phyloP scores from a whole-genome alignment of 2,797 vertebrate genomes.

The Enteromius trimaculatus region DNA sequence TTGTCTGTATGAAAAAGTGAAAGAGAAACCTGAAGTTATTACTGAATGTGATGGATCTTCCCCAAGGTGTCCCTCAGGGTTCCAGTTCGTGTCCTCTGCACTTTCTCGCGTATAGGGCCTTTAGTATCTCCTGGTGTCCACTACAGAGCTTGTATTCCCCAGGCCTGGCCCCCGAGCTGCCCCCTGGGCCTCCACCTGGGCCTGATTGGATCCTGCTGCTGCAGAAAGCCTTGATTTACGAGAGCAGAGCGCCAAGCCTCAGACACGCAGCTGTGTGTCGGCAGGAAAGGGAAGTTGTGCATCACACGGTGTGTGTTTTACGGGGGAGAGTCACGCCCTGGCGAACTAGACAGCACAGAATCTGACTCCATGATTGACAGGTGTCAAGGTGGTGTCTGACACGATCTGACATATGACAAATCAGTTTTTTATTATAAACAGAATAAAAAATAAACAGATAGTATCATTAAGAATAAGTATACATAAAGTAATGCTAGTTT shows the following conservation, averaged over 20 bases:
- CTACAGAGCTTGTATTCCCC: slow-evolving; percentile 85
- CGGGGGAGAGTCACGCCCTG: slow-evolving; percentile 85
- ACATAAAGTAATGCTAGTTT: background rate
- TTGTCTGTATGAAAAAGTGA: slow-evolving; percentile 13
- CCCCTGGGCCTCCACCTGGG: slow-evolving; percentile 89
- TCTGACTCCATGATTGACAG: slow-evolving; percentile 84
- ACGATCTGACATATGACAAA: background rate
- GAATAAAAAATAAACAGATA: background rate
- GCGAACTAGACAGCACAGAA: slow-evolving; percentile 77
- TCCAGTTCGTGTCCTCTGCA: slow-evolving; percentile 42
- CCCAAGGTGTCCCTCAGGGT: slow-evolving; percentile 49
- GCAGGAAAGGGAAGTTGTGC: slow-evolving; percentile 99
- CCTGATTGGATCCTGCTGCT: slow-evolving; percentile 95
- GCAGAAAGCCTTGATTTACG: slow-evolving; percentile 96
- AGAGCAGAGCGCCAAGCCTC: slow-evolving; percentile 83
- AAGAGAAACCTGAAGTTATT: slow-evolving; percentile 16
- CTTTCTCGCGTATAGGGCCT: slow-evolving; percentile 48
- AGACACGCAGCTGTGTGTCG: slow-evolving; percentile 89
- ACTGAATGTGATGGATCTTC: slow-evolving; percentile 33
- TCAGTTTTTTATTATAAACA: background rate
- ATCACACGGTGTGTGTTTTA: slow-evolving; percentile 91
- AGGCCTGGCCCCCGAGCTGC: slow-evolving; percentile 75
- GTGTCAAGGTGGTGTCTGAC: slow-evolving; percentile 76
- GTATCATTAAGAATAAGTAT: background rate
- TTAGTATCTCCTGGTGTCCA: slow-evolving; percentile 84